These are phyloP conservation scores for Dione juno DNA, from an alignment of 2,888 invertebrate genomes.

Conservation along the genomic window DNA sequence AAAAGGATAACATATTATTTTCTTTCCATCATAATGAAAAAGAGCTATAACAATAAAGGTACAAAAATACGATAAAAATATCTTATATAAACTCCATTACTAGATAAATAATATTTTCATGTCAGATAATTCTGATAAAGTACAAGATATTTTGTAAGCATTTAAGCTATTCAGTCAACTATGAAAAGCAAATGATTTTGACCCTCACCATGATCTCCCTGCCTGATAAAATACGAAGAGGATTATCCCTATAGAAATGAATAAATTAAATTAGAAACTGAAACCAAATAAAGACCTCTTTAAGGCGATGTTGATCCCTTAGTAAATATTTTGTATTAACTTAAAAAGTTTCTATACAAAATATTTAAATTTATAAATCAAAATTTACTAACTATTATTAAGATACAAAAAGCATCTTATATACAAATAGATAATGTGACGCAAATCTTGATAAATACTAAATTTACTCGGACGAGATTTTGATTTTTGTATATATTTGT, in stretches of 20 bases:
- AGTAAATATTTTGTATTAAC: slow-evolving; percentile 5
- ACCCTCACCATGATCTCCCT: slow-evolving; percentile 38
- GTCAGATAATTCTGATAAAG: not conserved
- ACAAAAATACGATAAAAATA: too few species aligned
- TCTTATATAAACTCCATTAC: too few species aligned
- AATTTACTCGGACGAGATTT: too few species aligned
- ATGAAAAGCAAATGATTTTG: slow-evolving; percentile 37
- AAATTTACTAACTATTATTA: too few species aligned
- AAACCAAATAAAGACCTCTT: slow-evolving; percentile 31
- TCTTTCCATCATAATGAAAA: too few species aligned
- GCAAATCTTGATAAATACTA: too few species aligned
- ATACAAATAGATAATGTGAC: too few species aligned
- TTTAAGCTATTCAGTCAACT: slow-evolving; percentile 35
- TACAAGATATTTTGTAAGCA: slow-evolving; percentile 13
- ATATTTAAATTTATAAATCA: not conserved
- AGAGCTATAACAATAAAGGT: too few species aligned
- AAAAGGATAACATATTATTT: not conserved
- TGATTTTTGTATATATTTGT: too few species aligned
- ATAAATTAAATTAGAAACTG: slow-evolving; percentile 40
- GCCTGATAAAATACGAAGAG: slow-evolving; percentile 41
- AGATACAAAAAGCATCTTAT: too few species aligned
- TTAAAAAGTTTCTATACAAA: not conserved
- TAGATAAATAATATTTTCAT: not conserved
- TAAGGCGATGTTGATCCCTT: slow-evolving; percentile 29
- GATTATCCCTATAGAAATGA: slow-evolving; percentile 43